A percentile compares a stretch with the other conserved stretches of the same genome.
These are phyloP conservation scores for Peromyscus melanophrys DNA, from an alignment of 2,797 vertebrate species.

Conservation along the genomic window DNA sequence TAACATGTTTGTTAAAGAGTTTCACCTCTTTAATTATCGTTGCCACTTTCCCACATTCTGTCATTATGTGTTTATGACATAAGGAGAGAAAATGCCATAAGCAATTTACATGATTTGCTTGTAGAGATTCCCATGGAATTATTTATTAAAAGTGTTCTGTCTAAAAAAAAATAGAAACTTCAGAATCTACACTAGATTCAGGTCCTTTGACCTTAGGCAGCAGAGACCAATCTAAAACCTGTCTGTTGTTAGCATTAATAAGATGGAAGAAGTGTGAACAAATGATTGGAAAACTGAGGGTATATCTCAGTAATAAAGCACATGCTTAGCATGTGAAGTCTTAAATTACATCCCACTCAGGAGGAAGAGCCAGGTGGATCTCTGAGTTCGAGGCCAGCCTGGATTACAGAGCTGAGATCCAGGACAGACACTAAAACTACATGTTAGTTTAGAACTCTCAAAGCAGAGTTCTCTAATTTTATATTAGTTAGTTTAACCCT, in stretches of 20 bases:
- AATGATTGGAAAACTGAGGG: background rate
- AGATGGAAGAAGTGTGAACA: background rate
- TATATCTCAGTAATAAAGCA: background rate
- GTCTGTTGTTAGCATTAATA: background rate
- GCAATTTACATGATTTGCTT: background rate
- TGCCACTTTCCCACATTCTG: background rate
- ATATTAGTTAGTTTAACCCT: too few relatives aligned
- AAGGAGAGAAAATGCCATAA: background rate
- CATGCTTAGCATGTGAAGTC: background rate
- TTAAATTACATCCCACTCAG: background rate
- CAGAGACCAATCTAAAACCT: background rate
- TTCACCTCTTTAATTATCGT: background rate
- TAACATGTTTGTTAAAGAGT: background rate
- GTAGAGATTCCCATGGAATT: background rate
- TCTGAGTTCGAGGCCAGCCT: too few relatives aligned
- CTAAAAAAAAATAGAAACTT: background rate
- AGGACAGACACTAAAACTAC: too few relatives aligned
- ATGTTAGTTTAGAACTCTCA: too few relatives aligned
- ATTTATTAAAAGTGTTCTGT: background rate
- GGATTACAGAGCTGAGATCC: too few relatives aligned
- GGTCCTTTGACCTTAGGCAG: constrained; percentile 37
- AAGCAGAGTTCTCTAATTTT: too few relatives aligned
- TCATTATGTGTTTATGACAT: background rate
- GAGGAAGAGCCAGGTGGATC: too few relatives aligned
- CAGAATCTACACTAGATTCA: background rate